A percentile compares a stretch with the other conserved stretches of the same genome.
These are phyloP conservation scores for Unio delphinus DNA, from an alignment of 2,888 invertebrate genomes.

Conservation along the genomic window DNA sequence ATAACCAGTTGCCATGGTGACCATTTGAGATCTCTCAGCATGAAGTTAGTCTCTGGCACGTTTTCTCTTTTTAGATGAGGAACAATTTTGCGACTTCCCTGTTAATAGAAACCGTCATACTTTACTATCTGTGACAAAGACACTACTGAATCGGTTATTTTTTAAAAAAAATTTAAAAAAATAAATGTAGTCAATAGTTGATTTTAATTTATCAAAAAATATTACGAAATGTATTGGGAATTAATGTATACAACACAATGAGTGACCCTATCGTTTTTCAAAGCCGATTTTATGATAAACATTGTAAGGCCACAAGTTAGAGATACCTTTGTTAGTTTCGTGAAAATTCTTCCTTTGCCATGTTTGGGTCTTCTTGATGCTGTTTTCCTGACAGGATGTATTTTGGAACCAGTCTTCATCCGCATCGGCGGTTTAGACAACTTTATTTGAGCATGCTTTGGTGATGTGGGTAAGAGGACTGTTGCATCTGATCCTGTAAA, in stretches of 20 bases:
- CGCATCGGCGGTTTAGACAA: not conserved
- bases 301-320: too few relatives aligned
- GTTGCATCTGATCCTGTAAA: not conserved
- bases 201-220: too few relatives aligned
- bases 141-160: too few relatives aligned
- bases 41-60: conserved; percentile 28
- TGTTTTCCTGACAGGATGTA: conserved; percentile 13
- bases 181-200: too few relatives aligned
- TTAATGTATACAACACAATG: too few relatives aligned
- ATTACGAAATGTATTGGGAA: too few relatives aligned
- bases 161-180: too few relatives aligned
- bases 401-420: conserved; percentile 6
- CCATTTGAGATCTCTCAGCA: conserved; percentile 29
- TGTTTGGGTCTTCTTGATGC: not conserved
- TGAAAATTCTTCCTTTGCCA: not conserved
- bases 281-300: too few relatives aligned
- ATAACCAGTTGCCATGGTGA: conserved; percentile 33
- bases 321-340: too few relatives aligned
- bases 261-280: too few relatives aligned
- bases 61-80: conserved; percentile 24
- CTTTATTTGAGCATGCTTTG: conserved; percentile 7
- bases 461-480: not conserved
- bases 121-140: too few relatives aligned
- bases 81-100: conserved; percentile 9
- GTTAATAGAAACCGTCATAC: not conserved